A percentile compares a stretch with the other conserved stretches of the same genome.
Evolutionary conservation across 2,113 vertebrate species (phyloP).

Genomic region (Plecotus auritus): DNA sequence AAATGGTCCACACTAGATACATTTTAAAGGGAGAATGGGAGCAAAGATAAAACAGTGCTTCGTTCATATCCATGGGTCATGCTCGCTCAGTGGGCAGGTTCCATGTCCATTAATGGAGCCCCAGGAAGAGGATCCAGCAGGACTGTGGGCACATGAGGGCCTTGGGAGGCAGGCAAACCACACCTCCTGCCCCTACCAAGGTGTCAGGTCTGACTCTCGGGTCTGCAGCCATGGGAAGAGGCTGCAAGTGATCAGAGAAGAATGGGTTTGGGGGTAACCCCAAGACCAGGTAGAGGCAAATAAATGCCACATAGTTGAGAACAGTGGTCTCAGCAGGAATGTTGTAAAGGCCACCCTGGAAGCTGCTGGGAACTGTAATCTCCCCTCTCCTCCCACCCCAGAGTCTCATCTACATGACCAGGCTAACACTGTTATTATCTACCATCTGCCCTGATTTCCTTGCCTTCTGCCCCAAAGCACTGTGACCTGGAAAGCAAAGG

Average conservation of each 20-base stretch:
- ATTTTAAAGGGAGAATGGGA: constrained; percentile 37
- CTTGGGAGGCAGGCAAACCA: accelerated
- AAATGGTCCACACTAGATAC: constrained; percentile 24
- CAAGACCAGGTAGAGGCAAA: background rate
- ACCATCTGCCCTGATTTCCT: background rate
- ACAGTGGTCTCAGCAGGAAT: background rate
- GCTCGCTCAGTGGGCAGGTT: background rate
- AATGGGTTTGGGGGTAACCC: background rate
- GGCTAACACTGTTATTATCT: background rate
- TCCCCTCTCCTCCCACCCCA: background rate
- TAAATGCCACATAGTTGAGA: background rate
- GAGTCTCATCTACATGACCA: background rate
- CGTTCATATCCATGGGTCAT: background rate
- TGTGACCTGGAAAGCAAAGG: background rate
- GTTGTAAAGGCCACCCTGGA: background rate
- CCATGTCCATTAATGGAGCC: background rate
- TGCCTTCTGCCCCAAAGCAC: background rate
- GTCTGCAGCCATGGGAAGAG: background rate
- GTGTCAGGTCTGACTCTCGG: background rate
- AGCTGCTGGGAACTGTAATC: background rate
- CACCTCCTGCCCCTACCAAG: accelerated
- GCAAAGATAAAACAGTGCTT: constrained; percentile 4
- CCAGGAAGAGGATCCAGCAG: background rate
- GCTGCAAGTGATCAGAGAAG: background rate
- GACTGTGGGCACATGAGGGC: background rate